A percentile compares a stretch with the other conserved stretches of the same genome.
Conservation (phyloP, 2,888 invertebrate genomes). For the Pristionchus arcanus region DNA sequence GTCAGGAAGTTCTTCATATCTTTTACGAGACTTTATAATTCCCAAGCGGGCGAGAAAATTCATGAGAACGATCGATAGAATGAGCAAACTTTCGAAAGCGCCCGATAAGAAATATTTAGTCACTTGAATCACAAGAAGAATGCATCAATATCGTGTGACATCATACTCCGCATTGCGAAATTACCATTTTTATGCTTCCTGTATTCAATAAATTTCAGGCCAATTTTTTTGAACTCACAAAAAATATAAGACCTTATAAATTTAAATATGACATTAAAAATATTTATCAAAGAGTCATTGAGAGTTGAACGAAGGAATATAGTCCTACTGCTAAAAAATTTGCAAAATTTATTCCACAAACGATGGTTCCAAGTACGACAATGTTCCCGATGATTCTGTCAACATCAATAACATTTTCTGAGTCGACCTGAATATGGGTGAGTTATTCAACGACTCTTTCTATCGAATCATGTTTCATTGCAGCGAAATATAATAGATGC, state of each 20-base stretch:
- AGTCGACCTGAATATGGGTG: background rate
- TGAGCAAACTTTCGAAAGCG: conserved; percentile 10
- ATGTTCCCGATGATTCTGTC: background rate
- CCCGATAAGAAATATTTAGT: conserved; percentile 6
- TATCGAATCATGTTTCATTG: background rate
- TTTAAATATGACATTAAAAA: background rate
- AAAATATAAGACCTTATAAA: background rate
- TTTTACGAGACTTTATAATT: background rate
- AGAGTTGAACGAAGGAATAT: background rate
- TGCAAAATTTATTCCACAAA: conserved; percentile 5
- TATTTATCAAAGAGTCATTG: background rate
- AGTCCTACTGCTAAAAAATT: conserved; percentile 2
- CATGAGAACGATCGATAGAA: conserved; percentile 11
- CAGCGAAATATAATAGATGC: background rate
- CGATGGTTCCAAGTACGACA: conserved; percentile 5
- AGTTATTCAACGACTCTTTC: background rate
- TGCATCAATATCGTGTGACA: background rate
- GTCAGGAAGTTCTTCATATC: background rate
- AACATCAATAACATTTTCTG: background rate
- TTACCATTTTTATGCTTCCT: background rate
- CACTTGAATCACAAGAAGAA: background rate
- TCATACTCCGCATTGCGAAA: background rate
- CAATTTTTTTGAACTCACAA: background rate
- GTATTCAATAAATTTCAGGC: background rate
- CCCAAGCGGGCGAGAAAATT: background rate